Conservation (phyloP, 2,797 vertebrate genomes). For the Aplochiton taeniatus region DNA sequence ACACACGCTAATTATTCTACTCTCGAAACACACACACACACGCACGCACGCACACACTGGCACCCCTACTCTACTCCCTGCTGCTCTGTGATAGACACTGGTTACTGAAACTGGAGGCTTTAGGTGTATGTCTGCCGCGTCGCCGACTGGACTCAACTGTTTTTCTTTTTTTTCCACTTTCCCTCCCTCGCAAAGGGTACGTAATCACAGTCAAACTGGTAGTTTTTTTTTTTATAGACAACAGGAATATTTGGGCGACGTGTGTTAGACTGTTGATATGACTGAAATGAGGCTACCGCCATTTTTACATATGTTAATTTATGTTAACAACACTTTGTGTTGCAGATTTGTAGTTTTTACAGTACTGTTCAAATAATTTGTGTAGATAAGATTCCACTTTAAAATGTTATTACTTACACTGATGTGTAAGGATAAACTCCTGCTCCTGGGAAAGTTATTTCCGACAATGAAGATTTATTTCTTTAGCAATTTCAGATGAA, state of each 20-base stretch:
- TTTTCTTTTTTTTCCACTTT: constrained; percentile 42
- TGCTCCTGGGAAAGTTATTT: not conserved
- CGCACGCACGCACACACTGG: constrained; percentile 36
- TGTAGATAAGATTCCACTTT: constrained; percentile 13
- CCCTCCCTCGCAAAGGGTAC: constrained; percentile 26
- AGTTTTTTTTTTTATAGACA: constrained; percentile 16
- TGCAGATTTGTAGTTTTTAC: constrained; percentile 26
- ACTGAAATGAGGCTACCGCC: constrained; percentile 33
- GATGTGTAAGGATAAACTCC: not conserved
- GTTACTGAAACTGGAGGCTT: constrained; percentile 63
- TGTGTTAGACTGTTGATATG: constrained; percentile 25
- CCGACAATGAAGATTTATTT: no score
- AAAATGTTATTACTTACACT: constrained; percentile 27
- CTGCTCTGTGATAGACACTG: constrained; percentile 72
- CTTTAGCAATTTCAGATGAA: no score
- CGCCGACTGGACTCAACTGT: no score
- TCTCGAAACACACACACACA: constrained; percentile 36
- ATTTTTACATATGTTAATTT: constrained; percentile 25
- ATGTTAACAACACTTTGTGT: constrained; percentile 22
- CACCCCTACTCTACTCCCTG: constrained; percentile 34
- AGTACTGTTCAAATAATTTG: constrained; percentile 33
- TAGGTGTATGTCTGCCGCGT: constrained; percentile 30
- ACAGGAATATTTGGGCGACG: constrained; percentile 14
- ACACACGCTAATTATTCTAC: constrained; percentile 1
- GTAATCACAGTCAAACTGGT: constrained; percentile 19